Conservation (phyloP, 1,140 invertebrate genomes). For the Diuraphis noxia region DNA sequence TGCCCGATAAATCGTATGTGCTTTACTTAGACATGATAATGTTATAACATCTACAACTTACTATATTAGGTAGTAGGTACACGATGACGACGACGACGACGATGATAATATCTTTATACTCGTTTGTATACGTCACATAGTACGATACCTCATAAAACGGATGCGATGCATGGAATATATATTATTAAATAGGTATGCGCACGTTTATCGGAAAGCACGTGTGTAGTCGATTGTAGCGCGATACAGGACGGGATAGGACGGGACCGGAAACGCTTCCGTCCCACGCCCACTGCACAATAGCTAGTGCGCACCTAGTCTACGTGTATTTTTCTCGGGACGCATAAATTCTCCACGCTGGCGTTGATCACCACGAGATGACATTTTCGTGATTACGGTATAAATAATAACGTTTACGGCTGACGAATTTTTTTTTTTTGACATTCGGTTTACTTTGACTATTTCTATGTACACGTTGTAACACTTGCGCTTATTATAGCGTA, state of each 20-base stretch:
- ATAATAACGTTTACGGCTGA: neutral
- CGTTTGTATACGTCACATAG: neutral
- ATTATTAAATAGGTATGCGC: neutral
- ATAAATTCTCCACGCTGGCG: neutral
- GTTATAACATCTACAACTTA: neutral
- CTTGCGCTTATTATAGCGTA: neutral
- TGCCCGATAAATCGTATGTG: neutral
- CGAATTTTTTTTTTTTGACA: neutral
- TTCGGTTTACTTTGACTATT: neutral
- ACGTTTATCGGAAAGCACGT: neutral
- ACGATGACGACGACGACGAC: neutral
- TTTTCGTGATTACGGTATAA: neutral
- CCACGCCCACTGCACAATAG: too few relatives aligned
- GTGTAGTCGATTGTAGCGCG: neutral
- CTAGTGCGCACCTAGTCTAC: too few relatives aligned
- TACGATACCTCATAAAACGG: neutral
- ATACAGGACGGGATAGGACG: neutral
- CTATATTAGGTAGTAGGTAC: too few relatives aligned
- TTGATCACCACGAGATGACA: neutral
- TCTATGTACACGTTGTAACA: neutral
- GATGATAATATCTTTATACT: neutral
- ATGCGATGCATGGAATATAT: neutral
- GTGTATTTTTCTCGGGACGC: neutral
- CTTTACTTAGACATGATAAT: neutral
- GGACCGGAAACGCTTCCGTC: neutral